phyloP scores from a whole-genome alignment of 2,797 vertebrate genomes.

The Sebastes baramenuke region DNA sequence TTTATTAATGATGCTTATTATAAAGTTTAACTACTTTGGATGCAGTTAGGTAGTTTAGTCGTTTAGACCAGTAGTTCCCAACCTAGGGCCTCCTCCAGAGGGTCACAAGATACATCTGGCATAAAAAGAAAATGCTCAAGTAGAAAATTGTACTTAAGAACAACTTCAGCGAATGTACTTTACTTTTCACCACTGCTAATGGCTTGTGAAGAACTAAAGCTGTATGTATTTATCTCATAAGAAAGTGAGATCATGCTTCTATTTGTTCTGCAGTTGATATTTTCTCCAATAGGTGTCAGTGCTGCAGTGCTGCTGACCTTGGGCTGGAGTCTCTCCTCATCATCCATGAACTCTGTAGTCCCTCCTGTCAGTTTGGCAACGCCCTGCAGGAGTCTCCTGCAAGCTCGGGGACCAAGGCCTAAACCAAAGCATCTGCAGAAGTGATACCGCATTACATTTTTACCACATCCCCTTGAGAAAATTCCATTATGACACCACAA shows the following conservation, averaged over 20 bases:
- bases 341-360: slow-evolving; percentile 84
- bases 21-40: neutral
- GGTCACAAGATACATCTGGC: neutral
- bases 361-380: slow-evolving; percentile 91
- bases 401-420: slow-evolving; percentile 84
- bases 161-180: neutral
- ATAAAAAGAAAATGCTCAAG: neutral
- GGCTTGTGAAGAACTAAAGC: neutral
- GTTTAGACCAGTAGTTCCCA: neutral
- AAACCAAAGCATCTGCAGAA: slow-evolving; percentile 90
- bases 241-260: neutral
- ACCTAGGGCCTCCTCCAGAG: neutral
- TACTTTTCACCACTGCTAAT: neutral
- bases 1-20: no score
- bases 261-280: slow-evolving; percentile 9
- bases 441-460: neutral
- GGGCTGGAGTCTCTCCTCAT: slow-evolving; percentile 92
- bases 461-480: neutral
- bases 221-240: neutral
- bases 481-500: neutral
- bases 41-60: neutral
- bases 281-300: slow-evolving; percentile 61
- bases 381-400: slow-evolving; percentile 86
- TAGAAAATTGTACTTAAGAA: neutral
- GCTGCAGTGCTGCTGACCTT: slow-evolving; percentile 81